phyloP scores from a whole-genome alignment of 2,888 invertebrate species.

The Dorcus hopei region DNA sequence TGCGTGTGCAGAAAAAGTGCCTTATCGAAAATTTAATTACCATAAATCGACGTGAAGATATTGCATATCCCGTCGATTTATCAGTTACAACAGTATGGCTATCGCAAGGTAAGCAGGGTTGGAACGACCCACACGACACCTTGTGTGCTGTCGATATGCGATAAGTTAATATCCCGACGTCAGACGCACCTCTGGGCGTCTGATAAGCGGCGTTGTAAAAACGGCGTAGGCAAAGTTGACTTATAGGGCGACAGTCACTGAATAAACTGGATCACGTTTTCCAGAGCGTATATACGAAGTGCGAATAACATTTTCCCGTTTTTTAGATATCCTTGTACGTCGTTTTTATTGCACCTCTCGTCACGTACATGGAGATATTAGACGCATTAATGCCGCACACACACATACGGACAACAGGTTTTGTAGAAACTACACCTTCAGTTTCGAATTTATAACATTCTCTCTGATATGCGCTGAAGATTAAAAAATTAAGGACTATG shows the following conservation, averaged over 20 bases:
- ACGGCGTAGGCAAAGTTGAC: slow-evolving; percentile 3
- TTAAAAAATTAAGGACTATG: too few relatives aligned
- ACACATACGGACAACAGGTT: too few relatives aligned
- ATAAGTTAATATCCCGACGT: slow-evolving; percentile 33
- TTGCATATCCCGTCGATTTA: slow-evolving; percentile 21
- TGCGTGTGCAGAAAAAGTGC: neutral
- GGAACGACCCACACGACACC: slow-evolving; percentile 31
- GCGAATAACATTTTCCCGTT: neutral
- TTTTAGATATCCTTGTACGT: neutral
- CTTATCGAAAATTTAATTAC: slow-evolving; percentile 23
- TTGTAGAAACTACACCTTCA: too few relatives aligned
- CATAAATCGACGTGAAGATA: slow-evolving; percentile 19
- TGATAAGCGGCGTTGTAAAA: slow-evolving; percentile 16
- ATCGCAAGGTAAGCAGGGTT: slow-evolving; percentile 7
- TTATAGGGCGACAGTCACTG: neutral
- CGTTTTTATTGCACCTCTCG: neutral
- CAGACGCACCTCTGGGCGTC: slow-evolving; percentile 16
- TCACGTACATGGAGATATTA: neutral
- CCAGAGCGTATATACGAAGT: neutral
- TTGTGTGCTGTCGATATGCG: slow-evolving; percentile 28
- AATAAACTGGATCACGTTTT: slow-evolving; percentile 1
- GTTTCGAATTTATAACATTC: too few relatives aligned
- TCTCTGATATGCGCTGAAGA: too few relatives aligned
- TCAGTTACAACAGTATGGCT: slow-evolving; percentile 7
- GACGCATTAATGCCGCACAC: too few relatives aligned